These are phyloP conservation scores for Eupsilia transversa DNA, from an alignment of 2,888 invertebrate genomes.

Conservation along the genomic window DNA sequence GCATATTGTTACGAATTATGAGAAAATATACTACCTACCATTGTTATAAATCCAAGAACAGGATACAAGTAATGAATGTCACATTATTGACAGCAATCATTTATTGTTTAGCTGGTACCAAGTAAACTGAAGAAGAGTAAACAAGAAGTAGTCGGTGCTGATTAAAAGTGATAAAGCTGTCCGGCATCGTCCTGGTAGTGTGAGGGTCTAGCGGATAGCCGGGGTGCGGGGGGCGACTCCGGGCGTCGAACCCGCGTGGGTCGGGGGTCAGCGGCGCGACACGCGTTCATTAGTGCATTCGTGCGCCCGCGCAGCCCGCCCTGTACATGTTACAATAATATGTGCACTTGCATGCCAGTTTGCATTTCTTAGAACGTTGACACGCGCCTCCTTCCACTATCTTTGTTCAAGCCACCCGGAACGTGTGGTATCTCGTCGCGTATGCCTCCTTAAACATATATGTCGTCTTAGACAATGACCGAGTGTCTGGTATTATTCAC, in stretches of 20 bases:
- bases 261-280: constrained; percentile 89
- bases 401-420: constrained; percentile 44
- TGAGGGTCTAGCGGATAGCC: constrained; percentile 66
- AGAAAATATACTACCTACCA: constrained; percentile 8
- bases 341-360: constrained; percentile 56
- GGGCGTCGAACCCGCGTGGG: constrained; percentile 89
- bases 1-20: constrained; percentile 3
- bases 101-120: constrained; percentile 30
- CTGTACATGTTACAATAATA: constrained; percentile 51
- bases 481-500: constrained; percentile 57
- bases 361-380: constrained; percentile 44
- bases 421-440: constrained; percentile 26
- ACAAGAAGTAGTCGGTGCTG: constrained; percentile 75
- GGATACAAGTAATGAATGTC: constrained; percentile 61
- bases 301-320: constrained; percentile 77
- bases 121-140: constrained; percentile 71
- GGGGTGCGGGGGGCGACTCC: constrained; percentile 70
- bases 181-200: constrained; percentile 75
- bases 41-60: constrained; percentile 57
- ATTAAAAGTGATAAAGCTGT: constrained; percentile 82
- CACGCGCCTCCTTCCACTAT: constrained; percentile 27
- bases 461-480: constrained; percentile 65
- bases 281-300: constrained; percentile 86
- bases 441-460: constrained; percentile 12
- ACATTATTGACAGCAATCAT: constrained; percentile 57